Evolutionary conservation across 1,140 invertebrate species (phyloP).

Genomic region (Drosophila obscura): DNA sequence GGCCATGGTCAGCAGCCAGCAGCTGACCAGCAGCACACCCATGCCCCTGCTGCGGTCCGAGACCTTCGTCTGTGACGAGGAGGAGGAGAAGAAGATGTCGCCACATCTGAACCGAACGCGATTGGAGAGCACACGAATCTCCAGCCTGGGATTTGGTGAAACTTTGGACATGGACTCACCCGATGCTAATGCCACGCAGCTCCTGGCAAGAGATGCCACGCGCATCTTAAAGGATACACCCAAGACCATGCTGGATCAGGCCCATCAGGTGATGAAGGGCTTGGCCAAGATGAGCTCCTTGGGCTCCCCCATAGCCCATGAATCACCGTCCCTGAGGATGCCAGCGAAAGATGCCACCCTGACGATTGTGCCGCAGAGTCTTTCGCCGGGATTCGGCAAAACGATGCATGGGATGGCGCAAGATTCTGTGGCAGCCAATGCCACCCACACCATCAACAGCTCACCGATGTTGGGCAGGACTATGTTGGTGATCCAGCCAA

Average conservation of each 20-base stretch:
- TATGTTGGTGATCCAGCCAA: conserved; percentile 17
- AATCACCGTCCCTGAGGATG: too few relatives aligned
- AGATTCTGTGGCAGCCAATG: conserved; percentile 1
- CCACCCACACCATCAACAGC: conserved; percentile 31
- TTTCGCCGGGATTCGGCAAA: too few relatives aligned
- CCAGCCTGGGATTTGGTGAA: conserved; percentile 42
- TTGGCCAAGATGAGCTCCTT: too few relatives aligned
- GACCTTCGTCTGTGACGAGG: conserved; percentile 75
- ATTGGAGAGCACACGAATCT: conserved; percentile 42
- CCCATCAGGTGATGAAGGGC: too few relatives aligned
- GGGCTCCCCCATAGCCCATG: too few relatives aligned
- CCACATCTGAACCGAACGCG: background rate
- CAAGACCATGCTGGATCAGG: background rate
- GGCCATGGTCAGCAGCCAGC: conserved; percentile 12
- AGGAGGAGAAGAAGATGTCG: conserved; percentile 21
- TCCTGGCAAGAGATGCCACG: conserved; percentile 14
- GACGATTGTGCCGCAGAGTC: too few relatives aligned
- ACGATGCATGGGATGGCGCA: too few relatives aligned
- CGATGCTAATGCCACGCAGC: conserved; percentile 1
- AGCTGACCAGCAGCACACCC: conserved; percentile 58
- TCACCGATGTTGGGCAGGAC: conserved; percentile 25
- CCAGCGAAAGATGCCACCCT: conserved; percentile 18
- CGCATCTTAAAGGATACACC: background rate
- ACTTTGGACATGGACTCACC: conserved; percentile 40
- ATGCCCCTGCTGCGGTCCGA: conserved; percentile 70